Percentiles rank a stretch among this genome's conserved stretches.
phyloP scores from a whole-genome alignment of 2,888 invertebrate genomes.

The Cephus rjabovi region DNA sequence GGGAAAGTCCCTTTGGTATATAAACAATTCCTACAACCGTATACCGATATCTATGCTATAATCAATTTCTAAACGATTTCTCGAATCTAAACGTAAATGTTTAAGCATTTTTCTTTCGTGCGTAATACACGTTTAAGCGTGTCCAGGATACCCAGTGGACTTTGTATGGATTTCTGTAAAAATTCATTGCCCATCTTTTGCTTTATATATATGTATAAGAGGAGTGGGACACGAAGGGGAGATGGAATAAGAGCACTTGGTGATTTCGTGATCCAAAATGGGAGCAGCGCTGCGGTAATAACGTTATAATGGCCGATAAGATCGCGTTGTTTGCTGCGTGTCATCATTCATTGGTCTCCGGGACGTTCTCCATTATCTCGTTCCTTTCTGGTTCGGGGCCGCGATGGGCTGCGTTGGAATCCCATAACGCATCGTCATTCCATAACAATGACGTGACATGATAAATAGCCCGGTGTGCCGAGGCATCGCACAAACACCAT shows the following conservation, averaged over 20 bases:
- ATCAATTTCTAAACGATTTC: not conserved
- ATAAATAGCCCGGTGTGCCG: slow-evolving; percentile 11
- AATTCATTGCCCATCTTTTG: not conserved
- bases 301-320: slow-evolving; percentile 15
- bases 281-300: not conserved
- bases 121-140: not conserved
- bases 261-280: not conserved
- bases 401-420: slow-evolving; percentile 2
- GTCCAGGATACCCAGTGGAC: not conserved
- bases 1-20: not conserved
- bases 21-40: not conserved
- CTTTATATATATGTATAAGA: not conserved
- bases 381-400: not conserved
- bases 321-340: slow-evolving; percentile 16
- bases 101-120: not conserved
- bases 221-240: not conserved
- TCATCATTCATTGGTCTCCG: slow-evolving; percentile 4
- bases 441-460: slow-evolving; percentile 19
- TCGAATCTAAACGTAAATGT: not conserved
- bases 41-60: not conserved
- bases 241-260: not conserved
- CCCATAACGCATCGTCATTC: slow-evolving; percentile 18
- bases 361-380: slow-evolving; percentile 3
- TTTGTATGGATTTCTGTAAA: not conserved
- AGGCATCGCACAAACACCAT: not conserved